Conservation (phyloP, 2,888 invertebrate genomes). For the Ptychoptera contaminata region DNA sequence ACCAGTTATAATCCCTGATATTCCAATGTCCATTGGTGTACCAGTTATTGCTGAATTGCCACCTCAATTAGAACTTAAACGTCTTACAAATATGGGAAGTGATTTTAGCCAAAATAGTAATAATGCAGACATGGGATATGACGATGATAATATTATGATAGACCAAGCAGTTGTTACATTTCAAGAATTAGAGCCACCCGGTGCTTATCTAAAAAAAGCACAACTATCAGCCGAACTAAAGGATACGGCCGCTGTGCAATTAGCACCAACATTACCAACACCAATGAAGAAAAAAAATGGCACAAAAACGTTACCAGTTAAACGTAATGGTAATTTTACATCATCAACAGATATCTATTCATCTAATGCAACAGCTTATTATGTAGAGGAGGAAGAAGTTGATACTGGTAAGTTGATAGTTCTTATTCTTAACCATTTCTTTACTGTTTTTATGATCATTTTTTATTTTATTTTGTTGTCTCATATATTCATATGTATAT, state of each 20-base stretch:
- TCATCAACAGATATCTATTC: no score
- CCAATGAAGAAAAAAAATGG: no score
- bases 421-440: no score
- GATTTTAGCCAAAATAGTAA: neutral
- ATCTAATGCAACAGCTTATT: slow-evolving; percentile 21
- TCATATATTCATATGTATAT: no score
- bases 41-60: slow-evolving; percentile 31
- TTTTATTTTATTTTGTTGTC: no score
- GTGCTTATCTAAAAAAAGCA: neutral
- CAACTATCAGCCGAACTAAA: neutral
- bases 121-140: neutral
- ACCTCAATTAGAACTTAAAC: slow-evolving; percentile 29
- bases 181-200: neutral
- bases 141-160: slow-evolving; percentile 4
- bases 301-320: neutral
- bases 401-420: slow-evolving; percentile 6
- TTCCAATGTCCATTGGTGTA: slow-evolving; percentile 28
- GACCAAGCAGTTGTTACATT: neutral
- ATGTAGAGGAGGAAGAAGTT: slow-evolving; percentile 20
- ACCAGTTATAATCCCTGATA: slow-evolving; percentile 21
- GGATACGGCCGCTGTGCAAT: neutral
- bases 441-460: no score
- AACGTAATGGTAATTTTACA: neutral
- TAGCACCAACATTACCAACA: no score
- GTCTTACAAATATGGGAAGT: neutral